Conservation (phyloP, 2,797 vertebrate species). For the Siniperca scherzeri region DNA sequence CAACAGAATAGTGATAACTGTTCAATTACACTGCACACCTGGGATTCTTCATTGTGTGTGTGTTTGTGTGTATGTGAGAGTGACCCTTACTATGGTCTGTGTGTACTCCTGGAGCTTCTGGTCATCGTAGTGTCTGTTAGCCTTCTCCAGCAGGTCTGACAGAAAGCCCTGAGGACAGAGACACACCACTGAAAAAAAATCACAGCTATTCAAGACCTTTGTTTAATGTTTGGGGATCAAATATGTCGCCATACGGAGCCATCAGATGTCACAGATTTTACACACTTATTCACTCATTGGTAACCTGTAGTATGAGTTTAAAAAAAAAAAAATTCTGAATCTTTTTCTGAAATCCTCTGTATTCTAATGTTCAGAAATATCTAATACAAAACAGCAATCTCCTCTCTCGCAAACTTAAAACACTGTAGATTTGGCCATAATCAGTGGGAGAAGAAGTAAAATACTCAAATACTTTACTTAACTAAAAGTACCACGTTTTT, state of each 20-base stretch:
- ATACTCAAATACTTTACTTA: not conserved
- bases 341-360: not conserved
- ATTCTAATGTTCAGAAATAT: not conserved
- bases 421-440: not conserved
- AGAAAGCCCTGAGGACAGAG: constrained; percentile 91
- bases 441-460: not conserved
- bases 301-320: not conserved
- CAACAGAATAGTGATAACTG: not conserved
- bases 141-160: constrained; percentile 96
- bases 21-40: not conserved
- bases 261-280: not conserved
- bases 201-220: not conserved
- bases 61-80: not conserved
- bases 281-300: not conserved
- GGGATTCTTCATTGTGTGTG: not conserved
- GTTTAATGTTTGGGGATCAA: not conserved
- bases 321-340: not conserved
- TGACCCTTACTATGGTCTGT: constrained; percentile 92
- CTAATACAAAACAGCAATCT: not conserved
- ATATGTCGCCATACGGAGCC: not conserved
- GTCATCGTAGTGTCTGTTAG: constrained; percentile 94
- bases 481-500: not conserved
- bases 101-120: constrained; percentile 97
- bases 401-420: not conserved
- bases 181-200: not conserved